Evolutionary conservation across 2,888 invertebrate genomes (phyloP).

Genomic region (Eupithecia centaureata): DNA sequence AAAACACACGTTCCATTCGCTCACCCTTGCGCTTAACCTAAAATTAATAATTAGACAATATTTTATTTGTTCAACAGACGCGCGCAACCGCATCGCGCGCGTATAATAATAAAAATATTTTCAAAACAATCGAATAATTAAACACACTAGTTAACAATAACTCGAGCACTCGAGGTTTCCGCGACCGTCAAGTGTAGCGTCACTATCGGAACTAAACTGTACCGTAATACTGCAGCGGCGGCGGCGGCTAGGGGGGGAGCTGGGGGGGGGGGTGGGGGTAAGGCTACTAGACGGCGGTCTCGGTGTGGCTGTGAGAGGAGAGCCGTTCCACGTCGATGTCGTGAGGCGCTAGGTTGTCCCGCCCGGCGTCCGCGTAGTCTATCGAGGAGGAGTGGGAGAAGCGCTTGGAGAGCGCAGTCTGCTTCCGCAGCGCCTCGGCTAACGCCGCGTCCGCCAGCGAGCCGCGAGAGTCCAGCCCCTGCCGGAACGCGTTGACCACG

Average conservation of each 20-base stretch:
- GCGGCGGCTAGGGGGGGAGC: constrained; percentile 39
- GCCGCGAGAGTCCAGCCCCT: constrained; percentile 98
- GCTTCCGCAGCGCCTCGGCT: constrained; percentile 96
- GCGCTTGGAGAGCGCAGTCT: constrained; percentile 95
- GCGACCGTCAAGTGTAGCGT: constrained; percentile 36
- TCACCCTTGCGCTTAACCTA: constrained; percentile 83
- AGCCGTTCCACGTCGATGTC: constrained; percentile 97
- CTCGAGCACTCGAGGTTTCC: constrained; percentile 59
- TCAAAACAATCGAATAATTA: constrained; percentile 85
- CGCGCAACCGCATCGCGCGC: constrained; percentile 77
- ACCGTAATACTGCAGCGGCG: constrained; percentile 42
- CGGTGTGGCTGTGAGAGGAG: constrained; percentile 96
- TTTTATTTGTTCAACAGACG: constrained; percentile 84
- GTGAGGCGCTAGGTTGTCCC: constrained; percentile 94
- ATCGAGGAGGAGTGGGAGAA: constrained; percentile 94
- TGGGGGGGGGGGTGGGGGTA: constrained; percentile 32
- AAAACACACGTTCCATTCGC: constrained; percentile 82
- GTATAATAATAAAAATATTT: constrained; percentile 83
- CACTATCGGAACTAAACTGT: constrained; percentile 63
- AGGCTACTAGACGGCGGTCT: constrained; percentile 92
- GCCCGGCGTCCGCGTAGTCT: constrained; percentile 95
- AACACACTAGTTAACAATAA: constrained; percentile 84
- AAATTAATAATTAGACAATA: constrained; percentile 84
- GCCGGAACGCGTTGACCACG: constrained; percentile 99
- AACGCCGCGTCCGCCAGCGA: constrained; percentile 96